Base-by-base conservation (phyloP, 2,888 invertebrate genomes). In the Idaea aversata region DNA sequence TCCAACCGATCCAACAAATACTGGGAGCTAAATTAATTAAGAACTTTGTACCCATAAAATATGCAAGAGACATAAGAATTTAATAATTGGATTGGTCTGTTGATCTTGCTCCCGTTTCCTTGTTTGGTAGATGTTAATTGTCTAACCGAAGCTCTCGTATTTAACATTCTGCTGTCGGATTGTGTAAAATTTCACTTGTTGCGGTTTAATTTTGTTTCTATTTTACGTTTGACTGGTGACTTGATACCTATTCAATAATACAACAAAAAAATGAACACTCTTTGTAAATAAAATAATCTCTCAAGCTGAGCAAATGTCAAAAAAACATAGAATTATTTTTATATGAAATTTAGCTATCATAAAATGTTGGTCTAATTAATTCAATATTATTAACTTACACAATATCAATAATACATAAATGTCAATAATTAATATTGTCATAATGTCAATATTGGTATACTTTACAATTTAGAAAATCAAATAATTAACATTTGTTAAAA, bases 111-210 rank as follows among this genome's bases (percentile, higher is more conserved):
- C 47, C 10, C 59, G 59, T 25, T 59, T 16, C 34, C 34, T 59
- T 59, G 59, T 59, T 59, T 58, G n/a, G 47, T 59, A 61, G 61
- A 64, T 67, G 63, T 65, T 75, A 74, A 75, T 75, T 72, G 71
- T 68, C 63, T 69, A 70, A 70, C 71, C 67, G 57, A 65, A 65
- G 65, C 64, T 69, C 67, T 70, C 65, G 64, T 71, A 64, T 65
- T 72, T 70, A 66, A 70, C 63, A 67, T 72, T 70, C 67, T 61
- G 7, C 65, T 65, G 64, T 15, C 68, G 62, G 60, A 66, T 66
- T 68, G 62, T 35, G 58, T 63, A 63, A 65, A 70, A 70, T 72
- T 71, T 70, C 69, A 67, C 70, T 68, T 69, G 70, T 67, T 68
- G 70, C 63, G 73, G 73, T 65, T 72, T 70, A 65, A 72, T 70